phyloP scores from a whole-genome alignment of 1,140 invertebrate genomes.

The Leptinotarsa lineolata region DNA sequence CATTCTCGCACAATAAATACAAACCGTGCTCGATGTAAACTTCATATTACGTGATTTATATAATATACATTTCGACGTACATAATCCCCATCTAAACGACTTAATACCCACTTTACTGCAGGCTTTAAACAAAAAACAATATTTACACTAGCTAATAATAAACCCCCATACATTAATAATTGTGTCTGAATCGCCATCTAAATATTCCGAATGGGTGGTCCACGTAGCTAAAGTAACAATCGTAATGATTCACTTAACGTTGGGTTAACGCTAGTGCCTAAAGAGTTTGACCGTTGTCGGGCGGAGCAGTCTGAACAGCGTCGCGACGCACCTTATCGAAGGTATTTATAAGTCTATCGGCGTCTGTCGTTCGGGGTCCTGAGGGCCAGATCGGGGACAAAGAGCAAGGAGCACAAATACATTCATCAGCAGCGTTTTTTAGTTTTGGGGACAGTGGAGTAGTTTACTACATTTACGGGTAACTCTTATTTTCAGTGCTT shows the following conservation, averaged over 20 bases:
- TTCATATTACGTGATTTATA: constrained; percentile 12
- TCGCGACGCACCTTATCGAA: constrained; percentile 21
- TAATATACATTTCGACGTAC: constrained; percentile 1
- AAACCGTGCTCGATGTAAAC: constrained; percentile 9
- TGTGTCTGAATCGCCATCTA: constrained; percentile 4
- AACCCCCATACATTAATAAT: background rate
- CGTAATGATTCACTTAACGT: constrained; percentile 11
- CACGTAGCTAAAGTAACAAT: constrained; percentile 16
- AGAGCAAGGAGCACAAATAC: constrained; percentile 1
- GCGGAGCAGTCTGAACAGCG: background rate
- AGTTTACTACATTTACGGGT: background rate
- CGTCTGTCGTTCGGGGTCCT: constrained; percentile 16
- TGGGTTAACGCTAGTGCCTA: background rate
- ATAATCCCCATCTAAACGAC: constrained; percentile 6
- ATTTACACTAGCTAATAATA: constrained; percentile 11
- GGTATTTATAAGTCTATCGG: constrained; percentile 24
- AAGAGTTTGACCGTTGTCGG: background rate
- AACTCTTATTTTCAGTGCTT: too few species aligned
- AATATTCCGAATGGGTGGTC: constrained; percentile 14
- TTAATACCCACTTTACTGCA: constrained; percentile 10
- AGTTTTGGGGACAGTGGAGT: background rate
- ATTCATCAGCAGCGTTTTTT: constrained; percentile 17
- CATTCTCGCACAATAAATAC: constrained; percentile 9
- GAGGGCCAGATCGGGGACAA: constrained; percentile 5
- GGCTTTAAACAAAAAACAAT: constrained; percentile 8